Conservation (phyloP, 2,113 vertebrate species). For the Beaufortia kweichowensis region DNA sequence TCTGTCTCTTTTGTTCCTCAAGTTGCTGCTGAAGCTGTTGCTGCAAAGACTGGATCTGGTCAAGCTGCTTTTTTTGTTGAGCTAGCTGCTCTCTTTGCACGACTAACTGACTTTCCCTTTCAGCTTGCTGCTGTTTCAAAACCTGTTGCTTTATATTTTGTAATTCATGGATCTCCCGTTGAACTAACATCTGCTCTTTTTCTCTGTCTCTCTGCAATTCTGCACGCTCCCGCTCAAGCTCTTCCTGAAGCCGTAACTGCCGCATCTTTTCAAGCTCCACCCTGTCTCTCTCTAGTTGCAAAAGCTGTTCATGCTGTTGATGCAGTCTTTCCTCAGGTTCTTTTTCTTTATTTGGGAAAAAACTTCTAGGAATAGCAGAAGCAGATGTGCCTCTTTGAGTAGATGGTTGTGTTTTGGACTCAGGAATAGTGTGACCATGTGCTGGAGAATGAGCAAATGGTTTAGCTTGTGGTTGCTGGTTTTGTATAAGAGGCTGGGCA, state of each 20-base stretch:
- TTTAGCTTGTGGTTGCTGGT: slow-evolving; percentile 53
- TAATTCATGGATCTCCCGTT: slow-evolving; percentile 93
- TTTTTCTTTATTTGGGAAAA: slow-evolving; percentile 68
- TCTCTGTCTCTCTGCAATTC: slow-evolving; percentile 93
- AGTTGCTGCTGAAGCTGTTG: slow-evolving; percentile 96
- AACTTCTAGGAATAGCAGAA: slow-evolving; percentile 51
- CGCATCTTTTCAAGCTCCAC: slow-evolving; percentile 94
- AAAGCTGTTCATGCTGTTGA: slow-evolving; percentile 91
- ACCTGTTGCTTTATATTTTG: slow-evolving; percentile 98
- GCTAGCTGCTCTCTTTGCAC: slow-evolving; percentile 94
- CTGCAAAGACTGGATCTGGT: slow-evolving; percentile 97
- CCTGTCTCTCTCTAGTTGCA: slow-evolving; percentile 91
- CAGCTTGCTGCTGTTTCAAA: slow-evolving; percentile 93
- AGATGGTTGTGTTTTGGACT: slow-evolving; percentile 53
- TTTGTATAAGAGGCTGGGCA: slow-evolving; percentile 44
- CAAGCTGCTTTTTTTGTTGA: slow-evolving; percentile 94
- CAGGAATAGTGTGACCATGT: slow-evolving; percentile 44
- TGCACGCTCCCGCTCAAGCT: slow-evolving; percentile 88
- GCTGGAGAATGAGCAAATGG: slow-evolving; percentile 51
- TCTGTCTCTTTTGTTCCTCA: slow-evolving; percentile 93
- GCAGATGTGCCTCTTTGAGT: slow-evolving; percentile 51
- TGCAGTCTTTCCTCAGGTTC: slow-evolving; percentile 87
- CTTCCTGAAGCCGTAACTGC: slow-evolving; percentile 92
- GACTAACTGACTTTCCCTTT: slow-evolving; percentile 90
- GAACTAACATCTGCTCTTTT: slow-evolving; percentile 94